Conservation (phyloP, 37 sponge, comb jelly and placozoan genomes). For the Theonella swinhoei region DNA sequence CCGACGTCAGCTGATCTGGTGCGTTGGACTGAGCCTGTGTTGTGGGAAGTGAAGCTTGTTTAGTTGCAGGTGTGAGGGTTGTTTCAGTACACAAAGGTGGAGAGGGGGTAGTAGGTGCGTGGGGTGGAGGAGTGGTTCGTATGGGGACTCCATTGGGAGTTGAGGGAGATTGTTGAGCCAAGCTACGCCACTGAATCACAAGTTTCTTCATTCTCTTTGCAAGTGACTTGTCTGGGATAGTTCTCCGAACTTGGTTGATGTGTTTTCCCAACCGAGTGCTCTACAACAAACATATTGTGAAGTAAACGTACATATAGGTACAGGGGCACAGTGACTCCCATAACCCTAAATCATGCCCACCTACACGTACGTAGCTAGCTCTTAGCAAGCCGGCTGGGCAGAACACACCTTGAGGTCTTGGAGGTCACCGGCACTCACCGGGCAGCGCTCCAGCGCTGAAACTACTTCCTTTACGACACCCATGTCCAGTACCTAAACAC, state of each 20-base stretch:
- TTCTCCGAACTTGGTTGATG: constrained; percentile 60
- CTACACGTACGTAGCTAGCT: background rate
- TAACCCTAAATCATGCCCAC: background rate
- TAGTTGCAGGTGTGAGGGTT: background rate
- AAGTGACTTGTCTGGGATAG: constrained; percentile 42
- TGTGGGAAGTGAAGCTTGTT: background rate
- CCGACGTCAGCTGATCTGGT: background rate
- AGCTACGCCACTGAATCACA: constrained; percentile 74
- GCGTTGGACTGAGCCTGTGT: background rate
- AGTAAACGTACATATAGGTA: background rate
- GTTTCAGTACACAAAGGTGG: background rate
- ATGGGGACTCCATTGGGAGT: constrained; percentile 28
- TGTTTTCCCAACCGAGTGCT: constrained; percentile 68
- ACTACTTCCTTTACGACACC: constrained; percentile 52
- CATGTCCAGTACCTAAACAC: constrained; percentile 65
- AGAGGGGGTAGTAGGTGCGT: background rate
- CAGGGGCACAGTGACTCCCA: background rate
- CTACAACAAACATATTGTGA: constrained; percentile 11
- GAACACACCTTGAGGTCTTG: constrained; percentile 25
- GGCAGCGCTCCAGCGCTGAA: constrained; percentile 43
- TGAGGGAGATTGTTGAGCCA: constrained; percentile 9
- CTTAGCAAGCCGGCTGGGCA: too few relatives aligned
- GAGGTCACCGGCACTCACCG: constrained; percentile 70
- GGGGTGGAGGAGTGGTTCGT: background rate
- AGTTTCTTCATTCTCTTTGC: constrained; percentile 75